Evolutionary conservation across 2,797 vertebrate genomes (phyloP), one percentile per base, ranked within the genome.

Genomic region (Sebastiscus albofasciatus): DNA sequence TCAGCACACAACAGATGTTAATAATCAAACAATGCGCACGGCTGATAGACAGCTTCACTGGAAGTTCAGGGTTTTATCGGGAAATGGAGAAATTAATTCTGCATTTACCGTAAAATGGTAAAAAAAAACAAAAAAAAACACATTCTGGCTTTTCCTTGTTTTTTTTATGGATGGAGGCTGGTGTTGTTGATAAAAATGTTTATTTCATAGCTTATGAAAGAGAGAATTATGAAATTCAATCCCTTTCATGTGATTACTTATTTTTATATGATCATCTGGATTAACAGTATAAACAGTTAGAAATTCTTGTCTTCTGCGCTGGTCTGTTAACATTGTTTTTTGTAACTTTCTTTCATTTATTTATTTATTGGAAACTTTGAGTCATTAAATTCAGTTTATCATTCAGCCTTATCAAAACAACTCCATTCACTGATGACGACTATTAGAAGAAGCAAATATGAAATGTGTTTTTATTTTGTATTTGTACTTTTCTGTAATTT

Each of bases 1-100:
- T 69, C 13, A 6, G 49, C 65, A 75, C 84, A 81, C 56, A 83
- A 8, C 81, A 86, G 80, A 80, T 87, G 86, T 65, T 67, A 10
- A 64, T 24, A 77, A 82, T 79, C 62, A 72, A 68, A 60, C 46
- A 54, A 39, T 31, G 18, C 16, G 16, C 29, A 62, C 3, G 31
- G n/a, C 13, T 39, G 52, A 72, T 5, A 4, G 31, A 36, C 13
- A 12, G 31, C 14, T 26, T 22, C 18, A 18, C 24, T n/a, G n/a
- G 14, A 31, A 27, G 52, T 72, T 56, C 20, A 6, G 8, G 6
- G 5, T 3, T 65, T 39, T 24, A 33, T 22, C 24, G 3, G 8
- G 8, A 46, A 33, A 1, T 12, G 39, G 13, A 54, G 29, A 56
- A n/a, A 59, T 12, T 24, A 0, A 46, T 42, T 52, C 10, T 26